Conservation (phyloP, 2,797 vertebrate genomes). For the Sphenopsis melanotis region DNA sequence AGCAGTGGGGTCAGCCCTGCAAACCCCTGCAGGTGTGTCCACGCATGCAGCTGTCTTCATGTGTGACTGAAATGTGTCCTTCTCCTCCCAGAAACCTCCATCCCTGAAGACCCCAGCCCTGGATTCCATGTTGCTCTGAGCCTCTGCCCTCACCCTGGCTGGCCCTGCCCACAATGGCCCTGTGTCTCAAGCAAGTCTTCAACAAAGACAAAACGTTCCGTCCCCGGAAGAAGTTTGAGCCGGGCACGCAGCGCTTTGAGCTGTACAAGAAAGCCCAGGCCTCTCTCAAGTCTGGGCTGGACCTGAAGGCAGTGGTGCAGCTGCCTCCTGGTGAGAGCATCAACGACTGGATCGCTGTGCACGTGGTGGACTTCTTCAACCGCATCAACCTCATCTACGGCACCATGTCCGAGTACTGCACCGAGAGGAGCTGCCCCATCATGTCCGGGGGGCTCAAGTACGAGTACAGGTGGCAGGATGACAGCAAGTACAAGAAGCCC, state of each 20-base stretch:
- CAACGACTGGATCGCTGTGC: slow-evolving; percentile 96
- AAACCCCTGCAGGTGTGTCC: rapidly evolving
- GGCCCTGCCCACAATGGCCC: slow-evolving; percentile 76
- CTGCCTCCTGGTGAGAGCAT: slow-evolving; percentile 90
- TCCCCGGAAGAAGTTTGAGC: slow-evolving; percentile 92
- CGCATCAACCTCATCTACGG: slow-evolving; percentile 98
- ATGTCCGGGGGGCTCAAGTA: slow-evolving; percentile 96
- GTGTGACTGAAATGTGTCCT: background rate
- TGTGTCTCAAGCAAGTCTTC: slow-evolving; percentile 97
- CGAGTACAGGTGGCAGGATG: slow-evolving; percentile 98
- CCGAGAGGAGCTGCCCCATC: slow-evolving; percentile 89
- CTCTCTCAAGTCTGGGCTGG: slow-evolving; percentile 93
- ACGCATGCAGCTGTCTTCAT: rapidly evolving
- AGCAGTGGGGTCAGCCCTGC: background rate
- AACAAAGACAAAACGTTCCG: slow-evolving; percentile 98
- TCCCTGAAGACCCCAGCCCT: background rate
- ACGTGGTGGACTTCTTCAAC: slow-evolving; percentile 99
- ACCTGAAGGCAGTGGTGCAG: slow-evolving; percentile 93
- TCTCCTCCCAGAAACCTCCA: background rate
- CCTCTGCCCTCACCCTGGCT: background rate
- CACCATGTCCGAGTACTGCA: slow-evolving; percentile 95
- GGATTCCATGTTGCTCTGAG: background rate
- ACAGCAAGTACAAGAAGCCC: slow-evolving; percentile 89
- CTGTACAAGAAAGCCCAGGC: slow-evolving; percentile 98
- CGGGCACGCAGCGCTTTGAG: slow-evolving; percentile 95